Conservation (phyloP, 1,140 invertebrate genomes). For the Triops cancriformis region DNA sequence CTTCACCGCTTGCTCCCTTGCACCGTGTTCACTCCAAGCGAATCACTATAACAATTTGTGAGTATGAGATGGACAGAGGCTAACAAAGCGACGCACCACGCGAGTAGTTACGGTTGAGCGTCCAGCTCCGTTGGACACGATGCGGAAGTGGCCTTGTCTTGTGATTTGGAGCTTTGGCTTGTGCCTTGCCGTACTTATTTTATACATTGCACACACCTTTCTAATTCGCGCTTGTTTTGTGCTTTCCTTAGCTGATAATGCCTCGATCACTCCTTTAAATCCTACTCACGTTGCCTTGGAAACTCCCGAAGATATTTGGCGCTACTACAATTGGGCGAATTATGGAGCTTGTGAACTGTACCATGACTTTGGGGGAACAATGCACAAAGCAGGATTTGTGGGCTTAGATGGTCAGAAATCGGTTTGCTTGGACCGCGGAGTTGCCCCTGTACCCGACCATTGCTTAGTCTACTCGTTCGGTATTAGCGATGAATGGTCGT, state of each 20-base stretch:
- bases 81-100: background rate
- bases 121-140: background rate
- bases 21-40: too few relatives aligned
- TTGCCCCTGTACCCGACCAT: slow-evolving; percentile 19
- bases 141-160: slow-evolving; percentile 4
- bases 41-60: too few relatives aligned
- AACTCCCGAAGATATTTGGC: slow-evolving; percentile 18
- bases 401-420: slow-evolving; percentile 32
- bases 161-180: slow-evolving; percentile 1
- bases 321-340: slow-evolving; percentile 20
- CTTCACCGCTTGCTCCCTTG: too few relatives aligned
- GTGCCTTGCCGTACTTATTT: background rate
- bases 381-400: background rate
- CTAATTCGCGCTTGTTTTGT: background rate
- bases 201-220: background rate
- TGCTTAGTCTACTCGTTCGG: slow-evolving; percentile 33
- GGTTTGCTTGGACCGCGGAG: slow-evolving; percentile 31
- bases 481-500: slow-evolving; percentile 35
- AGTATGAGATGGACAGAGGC: background rate
- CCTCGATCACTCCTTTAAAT: background rate
- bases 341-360: slow-evolving; percentile 11
- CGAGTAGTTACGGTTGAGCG: background rate
- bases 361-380: slow-evolving; percentile 21
- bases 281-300: background rate
- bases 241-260: background rate